Evolutionary conservation across 2,113 vertebrate species (phyloP), one percentile per base, ranked within the genome.

Genomic region (Sinocyclocheilus grahami): DNA sequence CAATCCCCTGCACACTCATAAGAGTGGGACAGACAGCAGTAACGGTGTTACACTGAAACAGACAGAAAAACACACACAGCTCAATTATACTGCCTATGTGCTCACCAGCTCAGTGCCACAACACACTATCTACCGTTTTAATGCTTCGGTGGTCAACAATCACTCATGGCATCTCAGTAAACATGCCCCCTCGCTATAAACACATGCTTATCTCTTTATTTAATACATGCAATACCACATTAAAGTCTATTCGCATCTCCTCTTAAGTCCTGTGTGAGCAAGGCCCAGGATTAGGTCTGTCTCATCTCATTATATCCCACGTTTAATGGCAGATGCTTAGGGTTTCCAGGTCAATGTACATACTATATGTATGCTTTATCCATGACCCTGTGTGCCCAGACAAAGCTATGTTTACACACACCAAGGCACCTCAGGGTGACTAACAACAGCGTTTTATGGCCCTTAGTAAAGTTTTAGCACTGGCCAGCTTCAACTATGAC

Each of bases 1-100:
- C 82, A 60, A 58, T 78, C 72, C 30, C 62, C 58, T 10, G 22
- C 55, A 80, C 75, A 60, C 63, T 78, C 46, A 82, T 55, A 13
- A 48, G 22, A 79, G 22, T 53, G 14, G 83, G 42, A 67, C 39
- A 76, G 42, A 67, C 39, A 76, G 69, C n/a, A 72, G 75, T 58
- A 39, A 69, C 24, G 3, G 20, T 37, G 27, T 33, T 51, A n/a
- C 18, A 48, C 30, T 79, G 30, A 85, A 48, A 72, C 24, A 42
- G 62, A 63, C 12, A 27, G 18, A 85, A 51, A 88, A 27, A 83
- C 37, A 14, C 16, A 39, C 27, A 78, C 9, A 37, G 71, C 8
- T 67, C 37, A 22, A 6, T 30, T 77, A 67, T 30, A 55, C 51
- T 20, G 27, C 24, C 76, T 20, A 55, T 33, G 51, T 20, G 48